Evolutionary conservation across 2,888 invertebrate genomes (phyloP).

Genomic region (Melinaea menophilus): DNA sequence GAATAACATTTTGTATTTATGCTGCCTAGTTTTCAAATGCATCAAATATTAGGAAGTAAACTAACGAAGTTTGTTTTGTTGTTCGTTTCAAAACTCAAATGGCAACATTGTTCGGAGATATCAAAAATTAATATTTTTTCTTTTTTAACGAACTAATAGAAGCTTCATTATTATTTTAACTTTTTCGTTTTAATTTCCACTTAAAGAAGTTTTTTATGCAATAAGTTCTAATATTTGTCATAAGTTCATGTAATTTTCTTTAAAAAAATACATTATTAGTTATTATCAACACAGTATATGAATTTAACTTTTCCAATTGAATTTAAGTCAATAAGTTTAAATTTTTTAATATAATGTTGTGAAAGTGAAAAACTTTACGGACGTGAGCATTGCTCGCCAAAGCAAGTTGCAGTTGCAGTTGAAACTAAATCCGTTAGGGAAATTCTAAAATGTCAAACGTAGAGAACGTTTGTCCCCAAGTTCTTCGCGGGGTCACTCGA

Average conservation of each 20-base stretch:
- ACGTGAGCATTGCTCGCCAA: conserved; percentile 17
- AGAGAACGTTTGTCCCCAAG: conserved; percentile 97
- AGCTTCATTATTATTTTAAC: conserved; percentile 2
- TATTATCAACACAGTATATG: too few relatives aligned
- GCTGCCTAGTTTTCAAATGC: too few relatives aligned
- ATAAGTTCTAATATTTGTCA: too few relatives aligned
- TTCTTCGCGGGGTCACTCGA: conserved; percentile 90
- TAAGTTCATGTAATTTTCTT: too few relatives aligned
- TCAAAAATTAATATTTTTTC: conserved; percentile 10
- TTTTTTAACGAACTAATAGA: conserved; percentile 12
- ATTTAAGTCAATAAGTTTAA: too few relatives aligned
- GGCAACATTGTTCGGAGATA: conserved; percentile 8
- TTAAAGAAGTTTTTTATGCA: too few relatives aligned
- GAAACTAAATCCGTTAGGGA: not conserved
- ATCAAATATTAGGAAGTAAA: too few relatives aligned
- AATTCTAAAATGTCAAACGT: conserved; percentile 85
- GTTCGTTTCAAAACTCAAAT: not conserved
- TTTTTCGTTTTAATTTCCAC: not conserved
- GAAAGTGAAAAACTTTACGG: conserved; percentile 12
- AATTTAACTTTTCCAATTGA: too few relatives aligned
- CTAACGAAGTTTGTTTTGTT: not conserved
- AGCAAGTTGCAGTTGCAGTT: not conserved
- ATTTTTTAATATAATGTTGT: not conserved
- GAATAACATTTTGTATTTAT: too few relatives aligned
- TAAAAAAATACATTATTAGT: too few relatives aligned